Conservation (phyloP, 1,140 invertebrate genomes). For the Hesperophylax magnus region DNA sequence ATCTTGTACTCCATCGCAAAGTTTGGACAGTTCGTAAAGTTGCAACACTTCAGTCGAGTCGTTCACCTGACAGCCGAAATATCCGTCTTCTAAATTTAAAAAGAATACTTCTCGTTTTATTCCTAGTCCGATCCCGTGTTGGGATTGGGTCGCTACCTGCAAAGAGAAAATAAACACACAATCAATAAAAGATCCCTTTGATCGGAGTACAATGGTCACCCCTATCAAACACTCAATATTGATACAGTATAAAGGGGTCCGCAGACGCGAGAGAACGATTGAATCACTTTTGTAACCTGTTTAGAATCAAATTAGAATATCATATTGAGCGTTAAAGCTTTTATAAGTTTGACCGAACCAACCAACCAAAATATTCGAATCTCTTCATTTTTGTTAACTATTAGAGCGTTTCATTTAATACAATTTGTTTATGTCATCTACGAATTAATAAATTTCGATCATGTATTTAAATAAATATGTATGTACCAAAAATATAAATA, state of each 20-base stretch:
- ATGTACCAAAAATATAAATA: too few relatives aligned
- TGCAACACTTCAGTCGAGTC: conserved; percentile 94
- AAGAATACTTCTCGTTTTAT: conserved; percentile 94
- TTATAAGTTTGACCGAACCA: too few relatives aligned
- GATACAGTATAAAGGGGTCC: neutral
- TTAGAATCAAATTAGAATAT: neutral
- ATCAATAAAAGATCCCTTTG: conserved; percentile 23
- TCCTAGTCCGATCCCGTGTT: conserved; percentile 83
- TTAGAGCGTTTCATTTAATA: too few relatives aligned
- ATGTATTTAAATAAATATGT: too few relatives aligned
- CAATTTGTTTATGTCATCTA: too few relatives aligned
- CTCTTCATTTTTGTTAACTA: too few relatives aligned
- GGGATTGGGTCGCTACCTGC: conserved; percentile 82
- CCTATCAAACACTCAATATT: neutral
- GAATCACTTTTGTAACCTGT: neutral
- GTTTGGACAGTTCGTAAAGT: conserved; percentile 93
- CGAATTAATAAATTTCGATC: too few relatives aligned
- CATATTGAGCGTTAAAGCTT: too few relatives aligned
- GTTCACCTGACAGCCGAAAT: conserved; percentile 97
- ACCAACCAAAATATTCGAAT: too few relatives aligned
- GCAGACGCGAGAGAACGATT: too few relatives aligned
- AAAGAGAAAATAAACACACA: conserved; percentile 59
- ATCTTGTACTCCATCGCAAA: conserved; percentile 91
- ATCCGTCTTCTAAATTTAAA: conserved; percentile 96
- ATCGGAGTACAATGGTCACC: neutral